Percentiles rank a stretch among this genome's conserved stretches.
These are phyloP conservation scores for Globicephala melas DNA, from an alignment of 2,113 vertebrate species.

Conservation along the genomic window DNA sequence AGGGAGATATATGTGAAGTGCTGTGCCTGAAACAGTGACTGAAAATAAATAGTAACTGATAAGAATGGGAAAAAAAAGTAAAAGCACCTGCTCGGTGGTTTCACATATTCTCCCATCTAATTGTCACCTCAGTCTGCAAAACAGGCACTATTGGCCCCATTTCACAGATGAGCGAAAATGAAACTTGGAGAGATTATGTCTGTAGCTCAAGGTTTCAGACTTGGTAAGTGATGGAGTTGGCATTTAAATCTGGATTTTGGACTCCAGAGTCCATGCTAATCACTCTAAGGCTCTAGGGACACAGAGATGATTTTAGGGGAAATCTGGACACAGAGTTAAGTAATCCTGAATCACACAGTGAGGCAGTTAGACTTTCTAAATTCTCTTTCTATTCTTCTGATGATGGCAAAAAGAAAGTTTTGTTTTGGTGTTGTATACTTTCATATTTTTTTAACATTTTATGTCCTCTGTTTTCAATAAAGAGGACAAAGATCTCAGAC, in stretches of 20 bases:
- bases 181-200: neutral
- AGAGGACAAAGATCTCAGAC: neutral
- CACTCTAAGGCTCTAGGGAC: neutral
- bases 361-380: neutral
- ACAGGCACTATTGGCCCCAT: neutral
- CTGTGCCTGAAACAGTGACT: neutral
- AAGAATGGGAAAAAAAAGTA: neutral
- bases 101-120: neutral
- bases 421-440: neutral
- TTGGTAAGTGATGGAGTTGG: neutral
- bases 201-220: neutral
- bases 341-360: neutral
- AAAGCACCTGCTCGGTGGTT: neutral
- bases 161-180: neutral
- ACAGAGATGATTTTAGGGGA: neutral
- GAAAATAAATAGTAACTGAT: neutral
- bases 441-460: neutral
- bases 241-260: neutral
- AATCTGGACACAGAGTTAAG: neutral
- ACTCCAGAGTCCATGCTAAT: neutral
- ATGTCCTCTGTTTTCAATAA: neutral
- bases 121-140: neutral
- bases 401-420: neutral
- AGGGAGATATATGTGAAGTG: neutral
- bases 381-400: neutral